phyloP scores from a whole-genome alignment of 1,140 invertebrate species.

The Micrasema minimum region DNA sequence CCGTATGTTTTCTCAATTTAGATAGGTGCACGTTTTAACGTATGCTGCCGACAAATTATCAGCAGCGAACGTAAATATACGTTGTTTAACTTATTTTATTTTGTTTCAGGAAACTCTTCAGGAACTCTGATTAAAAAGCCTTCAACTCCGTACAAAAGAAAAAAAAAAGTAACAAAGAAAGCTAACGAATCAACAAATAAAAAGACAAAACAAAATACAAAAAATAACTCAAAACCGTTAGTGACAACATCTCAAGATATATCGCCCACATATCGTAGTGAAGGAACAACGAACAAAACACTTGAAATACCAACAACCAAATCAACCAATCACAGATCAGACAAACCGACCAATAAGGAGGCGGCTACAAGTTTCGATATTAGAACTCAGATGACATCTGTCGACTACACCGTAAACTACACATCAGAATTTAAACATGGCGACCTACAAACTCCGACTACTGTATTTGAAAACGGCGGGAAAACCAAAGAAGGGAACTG shows the following conservation, averaged over 20 bases:
- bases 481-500: constrained; percentile 32
- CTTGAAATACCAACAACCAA: constrained; percentile 9
- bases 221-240: constrained; percentile 32
- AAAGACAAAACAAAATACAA: background rate
- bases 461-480: constrained; percentile 32
- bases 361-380: background rate
- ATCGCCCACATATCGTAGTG: background rate
- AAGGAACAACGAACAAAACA: constrained; percentile 1
- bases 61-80: background rate
- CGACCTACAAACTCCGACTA: constrained; percentile 29
- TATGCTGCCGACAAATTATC: background rate
- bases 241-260: constrained; percentile 26
- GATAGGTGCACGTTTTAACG: too few relatives aligned
- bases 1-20: too few relatives aligned
- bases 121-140: constrained; percentile 21
- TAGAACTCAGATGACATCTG: constrained; percentile 12
- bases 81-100: background rate
- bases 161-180: constrained; percentile 22
- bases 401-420: constrained; percentile 17
- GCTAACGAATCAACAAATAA: constrained; percentile 16
- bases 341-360: constrained; percentile 9
- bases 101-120: constrained; percentile 39
- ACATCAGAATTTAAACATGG: constrained; percentile 14
- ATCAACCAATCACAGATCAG: background rate
- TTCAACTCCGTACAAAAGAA: background rate